Base-by-base conservation (phyloP, 2,797 vertebrate species). In the Alouatta caraya region DNA sequence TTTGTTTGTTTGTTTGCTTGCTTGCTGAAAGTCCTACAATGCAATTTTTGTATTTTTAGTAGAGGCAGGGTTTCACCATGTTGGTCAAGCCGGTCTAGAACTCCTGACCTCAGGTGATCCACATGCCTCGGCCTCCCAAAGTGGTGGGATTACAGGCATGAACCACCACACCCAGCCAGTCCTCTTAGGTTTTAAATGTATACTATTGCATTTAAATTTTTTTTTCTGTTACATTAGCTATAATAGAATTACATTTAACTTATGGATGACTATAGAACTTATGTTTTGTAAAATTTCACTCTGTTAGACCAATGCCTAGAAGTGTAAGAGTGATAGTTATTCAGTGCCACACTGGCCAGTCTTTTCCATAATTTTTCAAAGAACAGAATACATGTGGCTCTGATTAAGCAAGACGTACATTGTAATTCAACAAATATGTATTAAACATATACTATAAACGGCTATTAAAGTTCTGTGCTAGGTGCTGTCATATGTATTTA, bases 191-290 rank as follows among this genome's bases (percentile, higher is more conserved):
- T 92, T 90, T 90, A 83, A 90, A 90, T 55, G n/a, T 84, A 26
- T 91, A 95, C 78, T 79, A 79, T 33, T 85, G 4, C 28, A 22
- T 12, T 93, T 88, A 81, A 24, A 2, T 2, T 75, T 84, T 61
- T 61, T 61, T 59, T 93, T 48, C 57, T 94, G 59, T 22, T 67
- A 73, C 4, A 48, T 88, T 90, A 96, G 52, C 9, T 50, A 30
- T 42, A 92, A 28, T 82, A 79, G 79, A 83, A 86, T 93, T 73
- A 75, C 10, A 50, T 93, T 96, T 96, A 90, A 84, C 64, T 87
- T 61, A 61, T 21, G 8, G 44, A 88, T 85, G 39, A 15, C 48
- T 83, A 19, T 8, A 61, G 2, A 93, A 48, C 3, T 67, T 91
- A 48, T 9, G 24, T 92, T 94, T 94, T 64, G 30, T 67, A 67